Evolutionary conservation across 2,888 invertebrate species (phyloP), one percentile per base, ranked within the genome.

Genomic region (Maniola hyperantus): DNA sequence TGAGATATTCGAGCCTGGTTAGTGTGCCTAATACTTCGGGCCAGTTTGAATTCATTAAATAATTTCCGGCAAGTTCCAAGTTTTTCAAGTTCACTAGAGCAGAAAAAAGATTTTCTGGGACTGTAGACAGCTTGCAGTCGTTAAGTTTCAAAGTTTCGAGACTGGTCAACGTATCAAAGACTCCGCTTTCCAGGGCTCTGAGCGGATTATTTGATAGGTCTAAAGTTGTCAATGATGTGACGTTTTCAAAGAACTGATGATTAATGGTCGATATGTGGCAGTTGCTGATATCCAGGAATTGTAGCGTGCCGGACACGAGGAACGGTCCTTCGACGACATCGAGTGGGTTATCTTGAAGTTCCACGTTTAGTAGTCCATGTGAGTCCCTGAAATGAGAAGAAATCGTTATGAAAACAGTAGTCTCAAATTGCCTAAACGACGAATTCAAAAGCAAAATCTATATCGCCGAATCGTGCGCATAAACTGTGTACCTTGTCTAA

Each of bases 191-290:
- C 57, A 96, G 86, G 8, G 82, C 83, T 67, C 87, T 85, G 0
- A 96, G 85, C 4, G 95, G 95, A 82, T 96, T 96, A 67, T 94
- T 91, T 5, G 95, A 95, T 10, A 96, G 84, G 79, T 96, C 95
- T n/a, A 96, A 83, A n/a, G 93, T 94, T 69, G 94, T 94, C 20
- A 96, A 83, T 11, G 95, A 92, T 0, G 95, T 94, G 53, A 95
- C 92, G 76, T 95, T 95, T 72, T 93, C 91, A 82, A 96, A 96
- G 80, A 96, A 96, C 65, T 93, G 92, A 6, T 92, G 81, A 77
- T 94, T 94, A 75, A 96, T 89, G 53, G 79, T 80, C 18, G 91
- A 89, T 39, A 96, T 85, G 60, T 93, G 93, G 82, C 95, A 95
- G 65, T 92, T 93, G 81, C 94, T 95, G 74, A 96, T 91, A 79